Evolutionary conservation across 30 jellyfish, hydroid and myxozoan species (phyloP).

Genomic region (Hydractinia echinata): DNA sequence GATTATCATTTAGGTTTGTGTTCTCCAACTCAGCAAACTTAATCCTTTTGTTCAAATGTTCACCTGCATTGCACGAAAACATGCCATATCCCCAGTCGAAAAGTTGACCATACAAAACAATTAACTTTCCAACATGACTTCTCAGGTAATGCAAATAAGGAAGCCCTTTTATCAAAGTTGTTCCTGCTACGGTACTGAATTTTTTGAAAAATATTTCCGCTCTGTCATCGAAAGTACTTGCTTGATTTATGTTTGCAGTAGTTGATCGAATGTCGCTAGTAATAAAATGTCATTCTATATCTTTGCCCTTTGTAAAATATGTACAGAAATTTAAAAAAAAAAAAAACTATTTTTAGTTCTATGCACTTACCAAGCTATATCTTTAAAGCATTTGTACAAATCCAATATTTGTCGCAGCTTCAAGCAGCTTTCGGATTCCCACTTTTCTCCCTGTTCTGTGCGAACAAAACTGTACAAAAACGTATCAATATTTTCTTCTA

Average conservation of each 20-base stretch:
- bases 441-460: background rate
- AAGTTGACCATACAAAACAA: background rate
- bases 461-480: background rate
- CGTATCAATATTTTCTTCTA: background rate
- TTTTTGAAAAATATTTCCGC: background rate
- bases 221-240: background rate
- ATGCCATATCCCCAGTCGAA: background rate
- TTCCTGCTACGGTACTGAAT: background rate
- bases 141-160: background rate
- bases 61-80: conserved; percentile 4
- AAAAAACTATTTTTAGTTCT: too few relatives aligned
- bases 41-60: background rate
- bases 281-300: too few relatives aligned
- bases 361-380: too few relatives aligned
- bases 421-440: background rate
- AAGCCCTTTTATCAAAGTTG: too few relatives aligned
- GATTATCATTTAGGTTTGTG: background rate
- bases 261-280: background rate
- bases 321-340: too few relatives aligned
- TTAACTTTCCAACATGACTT: background rate
- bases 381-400: too few relatives aligned
- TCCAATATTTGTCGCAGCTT: background rate
- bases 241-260: background rate
- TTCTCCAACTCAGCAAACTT: conserved; percentile 2
- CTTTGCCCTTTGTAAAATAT: too few relatives aligned